Conservation (phyloP, 2,888 invertebrate genomes). For the Hipparchia semele region DNA sequence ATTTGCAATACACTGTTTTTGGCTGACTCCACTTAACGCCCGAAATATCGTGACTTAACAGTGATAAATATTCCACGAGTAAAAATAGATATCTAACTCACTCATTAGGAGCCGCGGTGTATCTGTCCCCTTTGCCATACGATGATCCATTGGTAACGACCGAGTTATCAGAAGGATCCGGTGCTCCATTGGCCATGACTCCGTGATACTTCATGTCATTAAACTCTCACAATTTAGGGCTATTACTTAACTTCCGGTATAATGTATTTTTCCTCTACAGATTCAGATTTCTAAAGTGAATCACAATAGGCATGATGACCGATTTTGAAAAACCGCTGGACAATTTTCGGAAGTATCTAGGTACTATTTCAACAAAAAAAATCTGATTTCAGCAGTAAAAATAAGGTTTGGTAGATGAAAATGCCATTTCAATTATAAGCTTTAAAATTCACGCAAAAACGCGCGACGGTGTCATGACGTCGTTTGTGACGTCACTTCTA, state of each 20-base stretch:
- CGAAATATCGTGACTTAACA: constrained; percentile 19
- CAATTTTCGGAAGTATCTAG: too few relatives aligned
- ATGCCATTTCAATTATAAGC: too few relatives aligned
- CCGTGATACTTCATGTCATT: constrained; percentile 62
- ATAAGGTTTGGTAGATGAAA: too few relatives aligned
- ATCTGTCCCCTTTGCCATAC: constrained; percentile 75
- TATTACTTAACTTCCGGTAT: constrained; percentile 32
- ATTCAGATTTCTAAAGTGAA: not conserved
- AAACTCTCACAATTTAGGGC: constrained; percentile 41
- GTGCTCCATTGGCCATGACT: constrained; percentile 61
- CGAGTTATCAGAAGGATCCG: constrained; percentile 46
- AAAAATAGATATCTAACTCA: constrained; percentile 55
- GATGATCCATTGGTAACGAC: constrained; percentile 60
- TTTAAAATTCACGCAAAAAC: not conserved
- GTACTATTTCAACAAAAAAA: too few relatives aligned
- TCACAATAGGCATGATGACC: too few relatives aligned
- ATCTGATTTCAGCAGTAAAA: too few relatives aligned
- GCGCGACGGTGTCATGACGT: too few relatives aligned
- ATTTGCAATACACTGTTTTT: constrained; percentile 20
- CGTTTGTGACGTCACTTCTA: not conserved
- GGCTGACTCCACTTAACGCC: constrained; percentile 19
- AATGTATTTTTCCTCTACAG: not conserved
- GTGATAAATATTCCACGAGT: constrained; percentile 15
- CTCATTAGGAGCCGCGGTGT: constrained; percentile 77
- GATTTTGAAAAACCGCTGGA: too few relatives aligned